Conservation (phyloP, 2,113 vertebrate species). For the Odobenus rosmarus region DNA sequence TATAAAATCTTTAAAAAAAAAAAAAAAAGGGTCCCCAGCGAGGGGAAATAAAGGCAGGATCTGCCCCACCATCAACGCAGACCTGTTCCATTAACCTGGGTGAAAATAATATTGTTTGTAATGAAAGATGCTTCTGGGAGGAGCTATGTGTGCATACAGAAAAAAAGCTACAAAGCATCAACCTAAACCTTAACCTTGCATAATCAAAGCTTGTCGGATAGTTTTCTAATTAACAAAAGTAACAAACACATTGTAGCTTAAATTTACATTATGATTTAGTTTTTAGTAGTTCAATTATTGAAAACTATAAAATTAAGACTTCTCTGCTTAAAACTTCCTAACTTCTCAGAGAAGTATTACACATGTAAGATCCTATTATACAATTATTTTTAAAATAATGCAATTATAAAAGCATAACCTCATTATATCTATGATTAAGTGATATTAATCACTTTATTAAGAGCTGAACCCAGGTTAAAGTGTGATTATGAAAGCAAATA, state of each 20-base stretch:
- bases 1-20: too few relatives aligned
- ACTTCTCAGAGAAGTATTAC: background rate
- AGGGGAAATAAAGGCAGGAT: background rate
- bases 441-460: background rate
- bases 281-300: background rate
- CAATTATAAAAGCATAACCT: background rate
- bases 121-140: background rate
- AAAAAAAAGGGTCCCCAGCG: background rate
- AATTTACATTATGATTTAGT: slow-evolving; percentile 24
- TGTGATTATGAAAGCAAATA: background rate
- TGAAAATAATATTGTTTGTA: background rate
- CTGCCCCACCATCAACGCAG: background rate
- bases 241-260: background rate
- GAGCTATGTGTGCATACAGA: background rate
- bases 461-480: background rate
- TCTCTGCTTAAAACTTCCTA: background rate
- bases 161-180: background rate
- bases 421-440: slow-evolving; percentile 13
- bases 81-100: background rate
- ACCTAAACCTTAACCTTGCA: background rate
- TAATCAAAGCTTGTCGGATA: background rate
- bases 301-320: slow-evolving; percentile 33
- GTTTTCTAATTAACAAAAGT: background rate
- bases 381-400: background rate
- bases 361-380: background rate